Percentiles rank a stretch among this genome's conserved stretches.
Conservation (phyloP, 1,140 invertebrate species). For the Heliconius himera region DNA sequence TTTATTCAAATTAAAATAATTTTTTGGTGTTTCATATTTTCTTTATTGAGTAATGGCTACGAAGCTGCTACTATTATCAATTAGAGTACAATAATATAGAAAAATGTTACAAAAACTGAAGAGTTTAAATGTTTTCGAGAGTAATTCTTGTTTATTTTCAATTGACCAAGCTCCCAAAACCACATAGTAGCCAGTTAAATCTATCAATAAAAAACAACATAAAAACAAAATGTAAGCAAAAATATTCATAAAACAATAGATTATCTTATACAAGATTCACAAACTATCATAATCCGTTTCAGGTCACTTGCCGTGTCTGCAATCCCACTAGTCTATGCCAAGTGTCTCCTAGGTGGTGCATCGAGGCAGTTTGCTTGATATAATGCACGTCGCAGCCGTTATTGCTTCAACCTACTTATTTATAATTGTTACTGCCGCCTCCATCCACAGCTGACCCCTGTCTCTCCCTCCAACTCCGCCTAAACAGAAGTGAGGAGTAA, state of each 20-base stretch:
- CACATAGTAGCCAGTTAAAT: too few relatives aligned
- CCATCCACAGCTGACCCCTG: slow-evolving; percentile 53
- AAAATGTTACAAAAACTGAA: too few relatives aligned
- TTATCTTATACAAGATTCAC: not conserved
- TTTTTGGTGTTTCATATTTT: too few relatives aligned
- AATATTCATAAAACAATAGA: not conserved
- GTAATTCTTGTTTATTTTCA: too few relatives aligned
- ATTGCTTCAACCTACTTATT: slow-evolving; percentile 80
- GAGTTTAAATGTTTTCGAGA: too few relatives aligned
- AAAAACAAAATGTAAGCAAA: too few relatives aligned
- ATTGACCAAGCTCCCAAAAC: too few relatives aligned
- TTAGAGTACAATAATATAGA: too few relatives aligned
- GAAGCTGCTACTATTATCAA: too few relatives aligned
- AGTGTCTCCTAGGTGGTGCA: slow-evolving; percentile 75
- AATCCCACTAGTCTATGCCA: slow-evolving; percentile 49
- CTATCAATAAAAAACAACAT: too few relatives aligned
- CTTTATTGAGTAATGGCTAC: too few relatives aligned
- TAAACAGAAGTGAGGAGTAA: slow-evolving; percentile 21
- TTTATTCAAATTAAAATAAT: too few relatives aligned
- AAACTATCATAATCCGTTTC: slow-evolving; percentile 22
- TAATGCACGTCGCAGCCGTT: slow-evolving; percentile 77
- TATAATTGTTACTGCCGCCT: slow-evolving; percentile 76
- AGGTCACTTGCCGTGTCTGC: slow-evolving; percentile 38
- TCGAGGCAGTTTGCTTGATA: slow-evolving; percentile 79
- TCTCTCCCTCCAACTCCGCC: slow-evolving; percentile 38